Conservation (phyloP, 2,797 vertebrate species). For the Eupleurogrammus muticus region DNA sequence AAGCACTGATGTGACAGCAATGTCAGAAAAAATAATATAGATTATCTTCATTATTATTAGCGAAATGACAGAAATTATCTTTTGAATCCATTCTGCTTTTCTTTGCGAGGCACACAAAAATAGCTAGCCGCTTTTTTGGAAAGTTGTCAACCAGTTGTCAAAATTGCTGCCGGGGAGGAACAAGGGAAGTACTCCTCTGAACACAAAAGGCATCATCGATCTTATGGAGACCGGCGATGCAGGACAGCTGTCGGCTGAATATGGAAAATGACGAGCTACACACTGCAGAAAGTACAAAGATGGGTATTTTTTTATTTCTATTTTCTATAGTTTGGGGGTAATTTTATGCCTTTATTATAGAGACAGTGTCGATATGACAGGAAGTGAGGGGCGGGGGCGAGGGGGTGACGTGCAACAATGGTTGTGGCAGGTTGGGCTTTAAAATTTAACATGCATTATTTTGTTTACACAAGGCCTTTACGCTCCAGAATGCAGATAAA, state of each 20-base stretch:
- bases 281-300: neutral
- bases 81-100: constrained; percentile 2
- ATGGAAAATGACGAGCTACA: neutral
- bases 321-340: too few relatives aligned
- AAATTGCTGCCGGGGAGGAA: constrained; percentile 12
- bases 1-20: neutral
- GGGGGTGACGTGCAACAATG: too few relatives aligned
- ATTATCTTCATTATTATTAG: neutral
- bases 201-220: constrained; percentile 20
- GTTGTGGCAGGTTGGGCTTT: too few relatives aligned
- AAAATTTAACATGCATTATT: constrained; percentile 3
- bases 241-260: neutral
- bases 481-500: neutral
- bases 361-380: too few relatives aligned
- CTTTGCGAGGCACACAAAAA: neutral
- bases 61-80: constrained; percentile 8
- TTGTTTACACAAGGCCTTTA: neutral
- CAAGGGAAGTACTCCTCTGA: constrained; percentile 8
- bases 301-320: neutral
- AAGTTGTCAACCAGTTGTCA: constrained; percentile 19
- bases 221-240: constrained; percentile 3
- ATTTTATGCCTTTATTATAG: too few relatives aligned
- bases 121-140: constrained; percentile 5
- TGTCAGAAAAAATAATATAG: neutral
- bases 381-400: too few relatives aligned